These are phyloP conservation scores for Chloroclysta siterata DNA, from an alignment of 2,888 invertebrate genomes.

Conservation along the genomic window DNA sequence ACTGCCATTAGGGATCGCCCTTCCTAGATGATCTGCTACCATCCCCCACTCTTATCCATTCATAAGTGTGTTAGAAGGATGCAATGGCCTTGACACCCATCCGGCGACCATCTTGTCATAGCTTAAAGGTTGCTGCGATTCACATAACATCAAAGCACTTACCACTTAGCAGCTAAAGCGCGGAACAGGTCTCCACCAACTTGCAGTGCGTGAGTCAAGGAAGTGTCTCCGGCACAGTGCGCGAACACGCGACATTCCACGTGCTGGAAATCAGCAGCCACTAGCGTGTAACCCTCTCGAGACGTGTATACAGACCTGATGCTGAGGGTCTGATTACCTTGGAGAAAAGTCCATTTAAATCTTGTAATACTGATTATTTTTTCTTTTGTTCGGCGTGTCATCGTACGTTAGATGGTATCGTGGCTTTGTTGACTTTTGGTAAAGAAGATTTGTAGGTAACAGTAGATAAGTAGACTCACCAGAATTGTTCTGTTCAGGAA, in stretches of 20 bases:
- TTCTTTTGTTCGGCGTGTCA: no score
- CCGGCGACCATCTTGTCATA: no score
- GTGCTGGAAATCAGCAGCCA: conserved; percentile 81
- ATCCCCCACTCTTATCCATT: no score
- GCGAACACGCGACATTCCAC: conserved; percentile 82
- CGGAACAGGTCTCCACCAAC: conserved; percentile 66
- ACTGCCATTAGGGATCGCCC: no score
- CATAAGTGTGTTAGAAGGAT: no score
- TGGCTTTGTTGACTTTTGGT: neutral
- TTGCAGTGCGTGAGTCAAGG: conserved; percentile 56
- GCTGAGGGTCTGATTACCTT: conserved; percentile 39
- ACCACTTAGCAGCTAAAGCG: conserved; percentile 73
- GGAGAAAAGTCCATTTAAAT: neutral
- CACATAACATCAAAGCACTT: no score
- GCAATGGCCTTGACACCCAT: no score
- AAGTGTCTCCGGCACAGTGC: conserved; percentile 64
- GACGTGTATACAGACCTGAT: conserved; percentile 70
- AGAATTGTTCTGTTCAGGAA: conserved; percentile 45
- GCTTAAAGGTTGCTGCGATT: no score
- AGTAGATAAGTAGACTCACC: conserved; percentile 38
- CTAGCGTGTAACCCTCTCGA: conserved; percentile 55
- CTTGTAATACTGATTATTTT: neutral
- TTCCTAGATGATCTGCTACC: no score
- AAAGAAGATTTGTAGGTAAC: no score
- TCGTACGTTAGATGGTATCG: neutral